Evolutionary conservation across 2,797 vertebrate species (phyloP).

Genomic region (Ptychadena robeensis): DNA sequence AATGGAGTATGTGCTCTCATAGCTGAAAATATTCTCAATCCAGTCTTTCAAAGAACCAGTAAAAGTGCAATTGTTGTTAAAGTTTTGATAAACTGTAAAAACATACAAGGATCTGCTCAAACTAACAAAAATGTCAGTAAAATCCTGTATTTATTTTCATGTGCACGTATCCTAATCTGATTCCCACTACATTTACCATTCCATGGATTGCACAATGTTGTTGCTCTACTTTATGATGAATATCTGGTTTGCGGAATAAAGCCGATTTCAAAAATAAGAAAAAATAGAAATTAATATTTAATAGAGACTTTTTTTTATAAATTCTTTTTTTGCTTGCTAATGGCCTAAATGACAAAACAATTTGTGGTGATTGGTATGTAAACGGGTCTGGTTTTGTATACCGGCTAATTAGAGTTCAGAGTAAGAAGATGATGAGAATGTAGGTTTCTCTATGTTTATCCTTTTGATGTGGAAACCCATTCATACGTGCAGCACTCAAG

Average conservation of each 20-base stretch:
- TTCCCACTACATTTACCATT: neutral
- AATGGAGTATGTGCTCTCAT: no score
- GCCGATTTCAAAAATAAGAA: neutral
- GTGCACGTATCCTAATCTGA: neutral
- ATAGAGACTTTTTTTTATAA: neutral
- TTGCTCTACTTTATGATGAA: neutral
- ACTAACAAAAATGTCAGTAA: constrained; percentile 3
- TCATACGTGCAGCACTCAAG: neutral
- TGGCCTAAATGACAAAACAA: neutral
- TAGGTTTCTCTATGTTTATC: neutral
- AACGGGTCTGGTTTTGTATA: neutral
- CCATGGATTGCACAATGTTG: neutral
- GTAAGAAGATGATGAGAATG: neutral
- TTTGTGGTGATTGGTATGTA: neutral
- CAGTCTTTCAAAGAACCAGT: no score
- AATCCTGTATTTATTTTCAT: neutral
- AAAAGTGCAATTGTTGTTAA: neutral
- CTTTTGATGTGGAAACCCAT: no score
- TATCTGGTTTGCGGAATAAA: neutral
- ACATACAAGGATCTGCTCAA: neutral
- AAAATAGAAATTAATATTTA: neutral
- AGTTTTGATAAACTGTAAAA: constrained; percentile 6
- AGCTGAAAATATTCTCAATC: neutral
- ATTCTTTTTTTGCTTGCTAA: neutral
- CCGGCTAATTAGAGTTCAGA: neutral